phyloP scores from a whole-genome alignment of 2,888 invertebrate genomes.

The Ormyrus pomaceus region DNA sequence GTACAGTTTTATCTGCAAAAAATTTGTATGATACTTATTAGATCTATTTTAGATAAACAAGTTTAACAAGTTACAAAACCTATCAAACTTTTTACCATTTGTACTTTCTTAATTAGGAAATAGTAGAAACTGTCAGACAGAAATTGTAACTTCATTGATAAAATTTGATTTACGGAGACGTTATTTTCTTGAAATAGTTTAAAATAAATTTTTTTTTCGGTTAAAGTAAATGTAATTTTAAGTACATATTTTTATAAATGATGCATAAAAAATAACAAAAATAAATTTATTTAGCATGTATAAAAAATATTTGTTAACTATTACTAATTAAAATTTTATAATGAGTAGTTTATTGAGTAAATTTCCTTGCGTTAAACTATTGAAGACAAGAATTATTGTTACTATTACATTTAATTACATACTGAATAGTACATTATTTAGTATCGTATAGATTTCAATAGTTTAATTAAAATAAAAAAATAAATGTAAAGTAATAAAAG shows the following conservation, averaged over 20 bases:
- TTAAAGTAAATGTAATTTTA: conserved; percentile 39
- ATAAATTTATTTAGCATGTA: conserved; percentile 39
- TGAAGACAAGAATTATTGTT: conserved; percentile 28
- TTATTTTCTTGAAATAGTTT: conserved; percentile 55
- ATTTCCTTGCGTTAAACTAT: conserved; percentile 37
- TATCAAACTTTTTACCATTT: conserved; percentile 48
- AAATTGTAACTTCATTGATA: conserved; percentile 49
- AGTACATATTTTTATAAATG: conserved; percentile 48
- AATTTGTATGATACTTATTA: conserved; percentile 16
- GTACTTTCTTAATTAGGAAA: conserved; percentile 44
- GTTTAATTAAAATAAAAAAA: conserved; percentile 22
- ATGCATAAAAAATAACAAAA: conserved; percentile 24
- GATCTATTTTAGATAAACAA: conserved; percentile 18
- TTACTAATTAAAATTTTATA: conserved; percentile 51
- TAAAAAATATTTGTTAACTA: conserved; percentile 50
- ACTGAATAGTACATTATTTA: conserved; percentile 23
- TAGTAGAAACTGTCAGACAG: conserved; percentile 31
- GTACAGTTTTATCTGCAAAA: conserved; percentile 38
- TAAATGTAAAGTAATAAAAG: conserved; percentile 27
- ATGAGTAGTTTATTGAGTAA: conserved; percentile 30
- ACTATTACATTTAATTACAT: conserved; percentile 26
- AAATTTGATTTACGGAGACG: conserved; percentile 34
- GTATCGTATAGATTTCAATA: conserved; percentile 25
- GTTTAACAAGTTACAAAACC: background rate
- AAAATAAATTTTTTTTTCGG: conserved; percentile 40